Percentiles rank a stretch among this genome's conserved stretches.
Conservation (phyloP, 1,140 invertebrate genomes). For the Drosophila sechellia region DNA sequence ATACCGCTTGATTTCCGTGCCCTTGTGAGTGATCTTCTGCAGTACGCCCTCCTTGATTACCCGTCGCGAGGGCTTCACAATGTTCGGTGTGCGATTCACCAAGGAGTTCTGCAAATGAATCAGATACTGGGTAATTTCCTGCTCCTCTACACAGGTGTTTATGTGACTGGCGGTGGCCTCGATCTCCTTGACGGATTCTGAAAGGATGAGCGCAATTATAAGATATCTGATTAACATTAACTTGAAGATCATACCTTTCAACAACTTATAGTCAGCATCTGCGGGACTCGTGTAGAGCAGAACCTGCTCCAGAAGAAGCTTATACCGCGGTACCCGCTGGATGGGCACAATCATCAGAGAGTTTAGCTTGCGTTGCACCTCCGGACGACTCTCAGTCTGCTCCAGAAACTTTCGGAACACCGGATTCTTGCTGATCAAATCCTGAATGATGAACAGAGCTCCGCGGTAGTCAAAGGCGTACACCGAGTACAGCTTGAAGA, state of each 20-base stretch:
- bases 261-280: conserved; percentile 87
- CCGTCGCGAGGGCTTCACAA: conserved; percentile 88
- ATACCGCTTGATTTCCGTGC: conserved; percentile 84
- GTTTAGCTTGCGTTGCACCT: conserved; percentile 89
- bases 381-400: conserved; percentile 89
- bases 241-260: conserved; percentile 83
- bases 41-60: conserved; percentile 90
- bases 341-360: conserved; percentile 91
- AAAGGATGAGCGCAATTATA: neutral
- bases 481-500: conserved; percentile 91
- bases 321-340: conserved; percentile 91
- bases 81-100: conserved; percentile 86
- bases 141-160: conserved; percentile 89
- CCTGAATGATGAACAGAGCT: conserved; percentile 86
- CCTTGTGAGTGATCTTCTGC: conserved; percentile 87
- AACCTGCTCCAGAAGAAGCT: conserved; percentile 89
- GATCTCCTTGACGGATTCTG: conserved; percentile 88
- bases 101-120: conserved; percentile 89
- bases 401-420: conserved; percentile 87
- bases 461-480: conserved; percentile 91
- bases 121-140: conserved; percentile 89
- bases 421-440: conserved; percentile 86
- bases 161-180: conserved; percentile 89
- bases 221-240: accelerated
- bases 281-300: conserved; percentile 87